Percentiles rank a stretch among this genome's conserved stretches.
These are phyloP conservation scores for Drosophila littoralis DNA, from an alignment of 1,140 invertebrate genomes.

Conservation along the genomic window DNA sequence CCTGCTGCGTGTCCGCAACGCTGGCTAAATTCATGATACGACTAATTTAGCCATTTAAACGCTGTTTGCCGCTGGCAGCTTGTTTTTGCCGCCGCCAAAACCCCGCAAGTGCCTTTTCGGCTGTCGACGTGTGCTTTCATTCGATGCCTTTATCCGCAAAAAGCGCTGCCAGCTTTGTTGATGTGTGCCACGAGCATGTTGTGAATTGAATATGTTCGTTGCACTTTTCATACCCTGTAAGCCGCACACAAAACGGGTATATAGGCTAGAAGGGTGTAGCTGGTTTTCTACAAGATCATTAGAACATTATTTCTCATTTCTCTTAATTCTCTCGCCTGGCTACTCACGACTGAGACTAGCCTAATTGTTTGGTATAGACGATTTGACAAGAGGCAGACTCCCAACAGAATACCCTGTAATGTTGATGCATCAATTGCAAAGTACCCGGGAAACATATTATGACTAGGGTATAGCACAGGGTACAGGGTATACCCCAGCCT, in stretches of 20 bases:
- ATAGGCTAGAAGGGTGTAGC: too few relatives aligned
- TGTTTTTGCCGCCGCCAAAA: background rate
- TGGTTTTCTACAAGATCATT: too few relatives aligned
- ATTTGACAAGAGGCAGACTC: too few relatives aligned
- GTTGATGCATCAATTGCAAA: too few relatives aligned
- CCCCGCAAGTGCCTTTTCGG: constrained; percentile 1
- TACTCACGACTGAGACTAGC: too few relatives aligned
- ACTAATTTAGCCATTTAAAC: constrained; percentile 70
- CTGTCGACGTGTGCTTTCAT: constrained; percentile 20
- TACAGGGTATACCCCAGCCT: background rate
- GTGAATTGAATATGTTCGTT: constrained; percentile 42
- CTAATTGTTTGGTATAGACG: too few relatives aligned
- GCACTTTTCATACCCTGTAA: constrained; percentile 18
- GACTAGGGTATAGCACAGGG: background rate
- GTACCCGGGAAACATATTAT: too few relatives aligned
- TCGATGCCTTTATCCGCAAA: constrained; percentile 32
- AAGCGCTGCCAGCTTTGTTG: constrained; percentile 4
- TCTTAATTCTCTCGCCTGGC: too few relatives aligned
- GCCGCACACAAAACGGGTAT: background rate
- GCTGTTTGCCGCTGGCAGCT: constrained; percentile 26
- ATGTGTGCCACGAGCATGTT: constrained; percentile 25
- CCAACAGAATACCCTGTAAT: too few relatives aligned
- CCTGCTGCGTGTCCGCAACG: constrained; percentile 33
- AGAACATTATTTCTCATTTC: too few relatives aligned
- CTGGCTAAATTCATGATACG: constrained; percentile 53